Conservation (phyloP, 2,797 vertebrate species). For the Gallinago stenura region DNA sequence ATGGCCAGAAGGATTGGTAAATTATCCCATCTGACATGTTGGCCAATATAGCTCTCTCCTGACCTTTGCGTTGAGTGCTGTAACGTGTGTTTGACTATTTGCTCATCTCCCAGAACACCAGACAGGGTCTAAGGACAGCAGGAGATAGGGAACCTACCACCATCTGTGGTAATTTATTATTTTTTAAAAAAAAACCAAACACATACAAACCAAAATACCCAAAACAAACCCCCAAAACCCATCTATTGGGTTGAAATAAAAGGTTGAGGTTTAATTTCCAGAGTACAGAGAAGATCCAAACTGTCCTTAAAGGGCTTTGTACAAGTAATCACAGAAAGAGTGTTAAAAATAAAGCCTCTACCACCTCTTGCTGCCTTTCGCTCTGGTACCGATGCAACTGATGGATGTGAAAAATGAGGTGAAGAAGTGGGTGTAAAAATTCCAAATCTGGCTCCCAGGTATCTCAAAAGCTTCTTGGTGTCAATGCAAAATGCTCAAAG, state of each 20-base stretch:
- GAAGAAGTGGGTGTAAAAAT: neutral
- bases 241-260: neutral
- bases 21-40: neutral
- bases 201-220: neutral
- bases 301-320: neutral
- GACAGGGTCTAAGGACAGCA: neutral
- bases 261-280: neutral
- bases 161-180: neutral
- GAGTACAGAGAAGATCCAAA: neutral
- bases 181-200: neutral
- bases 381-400: neutral
- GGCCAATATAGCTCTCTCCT: neutral
- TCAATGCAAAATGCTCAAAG: neutral
- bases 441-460: neutral
- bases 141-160: neutral
- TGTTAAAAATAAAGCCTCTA: neutral
- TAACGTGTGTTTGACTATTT: neutral
- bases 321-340: neutral
- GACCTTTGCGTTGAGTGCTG: neutral
- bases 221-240: neutral
- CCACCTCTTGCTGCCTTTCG: neutral
- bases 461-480: neutral
- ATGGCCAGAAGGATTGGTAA: neutral
- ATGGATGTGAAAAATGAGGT: neutral
- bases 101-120: neutral